Base-by-base conservation (phyloP, 1,140 invertebrate species). In the Eufriesea mexicana region DNA sequence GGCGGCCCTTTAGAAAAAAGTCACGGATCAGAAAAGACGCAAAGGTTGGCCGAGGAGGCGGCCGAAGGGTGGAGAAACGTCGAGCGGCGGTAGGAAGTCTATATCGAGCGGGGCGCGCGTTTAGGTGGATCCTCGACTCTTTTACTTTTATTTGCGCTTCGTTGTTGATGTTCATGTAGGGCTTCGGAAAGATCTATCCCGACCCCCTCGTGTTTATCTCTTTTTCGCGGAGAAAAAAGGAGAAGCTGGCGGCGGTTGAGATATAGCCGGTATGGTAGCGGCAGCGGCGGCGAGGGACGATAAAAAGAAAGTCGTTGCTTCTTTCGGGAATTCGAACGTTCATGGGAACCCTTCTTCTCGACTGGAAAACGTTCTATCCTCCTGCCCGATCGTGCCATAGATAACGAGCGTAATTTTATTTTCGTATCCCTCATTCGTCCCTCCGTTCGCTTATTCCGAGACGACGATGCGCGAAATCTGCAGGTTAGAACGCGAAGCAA, bases 151-250 rank as follows among this genome's bases (percentile, higher is more conserved):
- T 84, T 87, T 86, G 81, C 66, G 81, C 68, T 78, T 68, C 72
- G 86, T 86, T 87, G 86, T 87, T 86, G 86, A 86, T 78, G 81
- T 84, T 84, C 85, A 74, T 87, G 85, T 86, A 86, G 25, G 62
- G 85, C 64, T 86, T 84, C 81, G 71, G 59, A 68, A 70, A 84
- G 85, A 86, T 79, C 85, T 86, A 87, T 87, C 74, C 81, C 80
- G 72, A 18, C 23, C 47, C 59, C 42, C 49, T 66, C 45, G 49
- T 28, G 45, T 67, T 75, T 25, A n/a, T 76, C 14, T 82, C 79
- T 82, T 67, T 82, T 82, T 76, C 47, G 25, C 51, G 64, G 14
- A 57, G 47, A 73, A 25, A 42, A 61, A 42, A 68, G 18, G 45
- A 57, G 55, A 20, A 62, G 25, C 62, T 25, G 73, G 47, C 45